Percentiles rank a stretch among this genome's conserved stretches.
These are phyloP conservation scores for Esox masquinongy DNA, from an alignment of 2,797 vertebrate genomes.

Conservation along the genomic window DNA sequence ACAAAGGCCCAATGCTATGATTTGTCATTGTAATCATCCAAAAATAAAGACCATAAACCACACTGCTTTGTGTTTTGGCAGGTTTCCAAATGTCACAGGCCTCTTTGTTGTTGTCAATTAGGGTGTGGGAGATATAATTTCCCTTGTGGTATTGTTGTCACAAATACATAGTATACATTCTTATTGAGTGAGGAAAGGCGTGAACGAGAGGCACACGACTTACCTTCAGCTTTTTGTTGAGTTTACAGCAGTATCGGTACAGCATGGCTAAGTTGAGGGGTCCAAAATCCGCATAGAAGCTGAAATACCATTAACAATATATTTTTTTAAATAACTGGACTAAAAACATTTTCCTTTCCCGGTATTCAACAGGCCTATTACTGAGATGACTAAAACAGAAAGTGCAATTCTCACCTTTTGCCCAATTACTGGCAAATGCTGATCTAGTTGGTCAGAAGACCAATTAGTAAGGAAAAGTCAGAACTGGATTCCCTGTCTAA, in stretches of 20 bases:
- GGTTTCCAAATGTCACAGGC: slow-evolving; percentile 22
- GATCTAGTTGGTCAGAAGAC: too few species aligned
- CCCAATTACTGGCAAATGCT: too few species aligned
- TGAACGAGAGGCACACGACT: slow-evolving; percentile 52
- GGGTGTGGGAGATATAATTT: slow-evolving; percentile 29
- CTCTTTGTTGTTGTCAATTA: slow-evolving; percentile 6
- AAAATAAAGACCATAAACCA: not conserved
- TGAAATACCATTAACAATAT: slow-evolving; percentile 42
- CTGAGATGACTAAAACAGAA: not conserved
- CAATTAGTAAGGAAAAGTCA: too few species aligned
- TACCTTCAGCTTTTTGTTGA: slow-evolving; percentile 98
- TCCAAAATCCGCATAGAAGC: slow-evolving; percentile 92
- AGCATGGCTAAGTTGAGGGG: slow-evolving; percentile 91
- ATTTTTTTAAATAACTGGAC: too few species aligned
- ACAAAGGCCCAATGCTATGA: not conserved
- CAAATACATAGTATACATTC: slow-evolving; percentile 59
- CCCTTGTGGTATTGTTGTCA: slow-evolving; percentile 6
- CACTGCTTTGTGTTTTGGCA: not conserved
- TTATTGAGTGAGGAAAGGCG: slow-evolving; percentile 28
- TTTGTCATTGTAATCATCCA: not conserved
- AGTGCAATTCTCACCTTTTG: too few species aligned
- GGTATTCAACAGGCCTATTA: not conserved
- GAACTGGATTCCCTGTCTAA: too few species aligned
- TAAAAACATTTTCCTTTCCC: not conserved
- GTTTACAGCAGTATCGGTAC: slow-evolving; percentile 95